These are phyloP conservation scores for Paragorgia papillata DNA, from an alignment of 92 coral and sea anemone genomes.

Conservation along the genomic window DNA sequence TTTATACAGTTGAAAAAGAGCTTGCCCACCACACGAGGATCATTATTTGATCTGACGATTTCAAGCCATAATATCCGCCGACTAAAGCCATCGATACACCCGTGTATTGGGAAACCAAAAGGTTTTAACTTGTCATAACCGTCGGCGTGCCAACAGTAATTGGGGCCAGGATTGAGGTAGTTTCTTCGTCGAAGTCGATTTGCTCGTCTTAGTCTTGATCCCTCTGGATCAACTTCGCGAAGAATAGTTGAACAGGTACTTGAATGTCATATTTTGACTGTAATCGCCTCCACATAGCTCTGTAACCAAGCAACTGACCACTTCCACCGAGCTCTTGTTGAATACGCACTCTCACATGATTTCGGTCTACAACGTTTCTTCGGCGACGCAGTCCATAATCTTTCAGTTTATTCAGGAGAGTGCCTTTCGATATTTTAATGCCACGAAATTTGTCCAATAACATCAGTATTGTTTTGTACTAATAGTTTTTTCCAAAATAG, in stretches of 20 bases:
- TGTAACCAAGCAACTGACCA: neutral
- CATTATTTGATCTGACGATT: neutral
- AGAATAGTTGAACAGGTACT: slow-evolving; percentile 20
- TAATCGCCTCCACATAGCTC: slow-evolving; percentile 20
- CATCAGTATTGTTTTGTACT: no score
- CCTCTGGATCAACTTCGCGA: slow-evolving; percentile 15
- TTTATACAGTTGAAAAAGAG: neutral
- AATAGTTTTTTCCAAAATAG: no score
- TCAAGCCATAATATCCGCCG: no score
- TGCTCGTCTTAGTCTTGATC: slow-evolving; percentile 9
- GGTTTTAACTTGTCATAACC: slow-evolving; percentile 31
- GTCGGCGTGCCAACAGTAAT: slow-evolving; percentile 14
- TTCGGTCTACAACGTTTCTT: neutral
- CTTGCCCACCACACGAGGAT: neutral
- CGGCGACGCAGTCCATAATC: slow-evolving; percentile 3
- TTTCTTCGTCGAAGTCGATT: slow-evolving; percentile 9
- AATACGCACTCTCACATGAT: slow-evolving; percentile 4
- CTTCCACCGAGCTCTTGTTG: slow-evolving; percentile 2
- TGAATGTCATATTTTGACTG: slow-evolving; percentile 10
- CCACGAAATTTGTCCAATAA: no score
- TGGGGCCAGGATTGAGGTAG: slow-evolving; percentile 28
- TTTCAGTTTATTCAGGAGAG: neutral
- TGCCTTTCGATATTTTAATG: no score
- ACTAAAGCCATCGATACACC: no score
- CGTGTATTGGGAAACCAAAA: no score